Base-by-base conservation (phyloP, 2,888 invertebrate genomes). In the Chymomyza caudatula region DNA sequence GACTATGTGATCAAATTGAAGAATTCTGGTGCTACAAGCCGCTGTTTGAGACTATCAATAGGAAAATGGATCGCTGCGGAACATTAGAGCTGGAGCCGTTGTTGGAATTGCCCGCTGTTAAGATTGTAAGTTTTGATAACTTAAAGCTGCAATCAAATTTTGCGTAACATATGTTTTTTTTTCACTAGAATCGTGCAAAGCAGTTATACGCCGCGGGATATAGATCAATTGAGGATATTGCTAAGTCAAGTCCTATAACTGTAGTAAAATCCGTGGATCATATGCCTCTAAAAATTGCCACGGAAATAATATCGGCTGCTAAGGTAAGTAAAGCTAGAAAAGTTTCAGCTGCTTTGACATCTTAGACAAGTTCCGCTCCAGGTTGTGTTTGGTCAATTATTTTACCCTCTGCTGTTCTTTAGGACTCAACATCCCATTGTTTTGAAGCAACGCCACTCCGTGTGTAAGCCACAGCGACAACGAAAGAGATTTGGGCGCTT, bases 91-190 rank as follows among this genome's bases (percentile, higher is more conserved):
- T 98, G 61, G 91, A 94, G 37, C 94, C 94, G 11, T 92, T 99
- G 19, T 93, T 98, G 94, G 96, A 97, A 74, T 92, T 98, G 75
- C 98, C 98, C 1, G 93, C 94, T 19, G 97, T 98, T 2, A 96
- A 95, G 92, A 94, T 95, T 91, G 95, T 95, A 90, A 87, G 81
- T 71, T n/a, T 43, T 23, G 42, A 17, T n/a, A 8, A 43, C 20
- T 17, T 22, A 6, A 5, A 4, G 1, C n/a, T n/a, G n/a, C n/a
- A n/a, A n/a, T n/a, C n/a, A n/a, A n/a, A n/a, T 1, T 23, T 11
- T 3, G 20, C 15, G n/a, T 23, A 13, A 4, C 19, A 8, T 3
- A 11, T 23, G 42, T 66, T 49, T 23, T 58, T 54, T 76, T 58
- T 80, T 47, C 60, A 88, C 95, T 94, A 95, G 94, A 69, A 89